Evolutionary conservation across 2,113 vertebrate genomes (phyloP), one percentile per base, ranked within the genome.

Genomic region (Girardinichthys multiradiatus): DNA sequence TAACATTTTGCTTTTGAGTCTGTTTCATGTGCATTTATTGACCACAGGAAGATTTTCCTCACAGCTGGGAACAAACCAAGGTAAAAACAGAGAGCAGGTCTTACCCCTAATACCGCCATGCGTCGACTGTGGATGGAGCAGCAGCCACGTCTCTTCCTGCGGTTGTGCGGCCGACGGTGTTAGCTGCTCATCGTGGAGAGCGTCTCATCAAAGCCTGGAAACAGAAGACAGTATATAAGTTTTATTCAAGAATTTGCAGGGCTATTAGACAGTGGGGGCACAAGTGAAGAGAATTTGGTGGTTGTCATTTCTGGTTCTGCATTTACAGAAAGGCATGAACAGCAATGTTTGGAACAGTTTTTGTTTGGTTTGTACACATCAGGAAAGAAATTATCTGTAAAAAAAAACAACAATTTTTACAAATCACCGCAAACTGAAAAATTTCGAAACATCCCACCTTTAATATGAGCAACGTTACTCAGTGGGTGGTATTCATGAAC

Each of bases 81-180:
- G 24, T 54, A n/a, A 54, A 54, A n/a, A 51, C 5, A 19, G 33
- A 62, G 1, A 8, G n/a, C 9, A 17, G 21, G 0, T 27, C 92
- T 90, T 72, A 94, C 93, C 92, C 92, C 93, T 89, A 93, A 85
- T 75, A 93, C 90, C 90, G 93, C 92, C 93, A 94, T 94, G 90
- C 90, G 89, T 91, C 72, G 79, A 74, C 90, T 85, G 90, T 87
- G 87, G 85, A 58, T 87, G 87, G 85, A 71, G 81, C 84, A 76
- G 86, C 84, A 59, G 87, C 91, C 92, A 88, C 91, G 88, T 83
- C 78, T 91, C 70, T 88, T 92, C 87, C 81, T 90, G 90, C 70
- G 57, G 77, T 79, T 76, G 87, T 84, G 78, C 70, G 63, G 77
- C 88, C 68, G 65, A 72, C 64, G 51, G 77, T 64, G 91, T 93